phyloP scores from a whole-genome alignment of 2,797 vertebrate species.

The Paramormyrops hopkinsi region DNA sequence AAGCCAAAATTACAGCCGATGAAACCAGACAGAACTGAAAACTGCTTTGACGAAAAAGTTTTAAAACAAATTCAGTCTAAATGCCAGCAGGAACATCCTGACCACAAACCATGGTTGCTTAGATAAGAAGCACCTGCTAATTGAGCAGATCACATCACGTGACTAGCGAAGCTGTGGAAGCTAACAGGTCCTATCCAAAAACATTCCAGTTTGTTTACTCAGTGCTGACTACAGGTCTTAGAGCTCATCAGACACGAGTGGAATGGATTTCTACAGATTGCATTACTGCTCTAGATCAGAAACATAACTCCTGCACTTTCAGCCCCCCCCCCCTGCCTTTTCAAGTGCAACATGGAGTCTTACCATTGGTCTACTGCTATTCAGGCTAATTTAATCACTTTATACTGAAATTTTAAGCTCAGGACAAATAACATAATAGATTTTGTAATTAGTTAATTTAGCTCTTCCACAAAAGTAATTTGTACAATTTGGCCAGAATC shows the following conservation, averaged over 20 bases:
- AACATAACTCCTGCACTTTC: constrained; percentile 47
- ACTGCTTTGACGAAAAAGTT: background rate
- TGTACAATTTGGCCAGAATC: background rate
- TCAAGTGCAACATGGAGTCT: background rate
- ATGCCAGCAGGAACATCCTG: background rate
- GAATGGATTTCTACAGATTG: constrained; percentile 40
- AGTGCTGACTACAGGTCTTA: constrained; percentile 46
- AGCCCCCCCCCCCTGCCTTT: constrained; percentile 16
- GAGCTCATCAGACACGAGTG: constrained; percentile 44
- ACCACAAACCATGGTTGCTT: background rate
- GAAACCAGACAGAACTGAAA: background rate
- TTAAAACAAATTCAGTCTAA: background rate
- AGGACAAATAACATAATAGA: background rate
- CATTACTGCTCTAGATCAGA: constrained; percentile 46
- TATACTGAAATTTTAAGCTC: background rate
- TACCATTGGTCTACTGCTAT: background rate
- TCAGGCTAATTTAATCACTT: background rate
- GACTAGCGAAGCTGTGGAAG: background rate
- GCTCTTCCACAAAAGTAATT: background rate
- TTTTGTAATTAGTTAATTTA: background rate
- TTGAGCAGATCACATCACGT: background rate
- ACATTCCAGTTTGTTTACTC: constrained; percentile 49
- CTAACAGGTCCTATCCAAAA: constrained; percentile 10
- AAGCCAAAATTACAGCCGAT: background rate
- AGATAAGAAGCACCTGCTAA: background rate